Evolutionary conservation across 2,888 invertebrate species (phyloP).

Genomic region (Homarus gammarus): DNA sequence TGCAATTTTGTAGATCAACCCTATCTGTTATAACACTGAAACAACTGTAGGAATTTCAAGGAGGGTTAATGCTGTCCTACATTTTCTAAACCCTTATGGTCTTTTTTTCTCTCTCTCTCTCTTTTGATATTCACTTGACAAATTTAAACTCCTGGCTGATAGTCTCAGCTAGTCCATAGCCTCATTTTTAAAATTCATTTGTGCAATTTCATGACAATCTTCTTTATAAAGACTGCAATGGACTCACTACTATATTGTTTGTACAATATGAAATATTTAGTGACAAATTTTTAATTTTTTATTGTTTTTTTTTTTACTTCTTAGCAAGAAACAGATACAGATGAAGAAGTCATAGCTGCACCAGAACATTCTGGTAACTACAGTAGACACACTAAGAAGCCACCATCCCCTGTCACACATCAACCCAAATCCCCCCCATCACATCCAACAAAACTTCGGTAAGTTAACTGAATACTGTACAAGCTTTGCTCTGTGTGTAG

Average conservation of each 20-base stretch:
- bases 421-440: neutral
- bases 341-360: slow-evolving; percentile 48
- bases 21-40: no score
- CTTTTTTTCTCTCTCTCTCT: no score
- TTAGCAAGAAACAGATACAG: slow-evolving; percentile 33
- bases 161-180: no score
- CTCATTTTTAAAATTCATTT: no score
- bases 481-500: neutral
- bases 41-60: no score
- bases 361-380: slow-evolving; percentile 20
- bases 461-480: neutral
- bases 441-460: slow-evolving; percentile 4
- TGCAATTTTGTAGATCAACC: no score
- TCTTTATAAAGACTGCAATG: neutral
- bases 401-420: neutral
- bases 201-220: neutral
- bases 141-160: no score
- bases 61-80: no score
- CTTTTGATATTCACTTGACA: no score
- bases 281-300: neutral
- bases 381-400: neutral
- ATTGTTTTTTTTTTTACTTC: neutral
- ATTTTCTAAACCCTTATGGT: no score
- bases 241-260: no score
- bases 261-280: no score